Base-by-base conservation (phyloP, 2,888 invertebrate species). In the Tromatobia lineatoria region DNA sequence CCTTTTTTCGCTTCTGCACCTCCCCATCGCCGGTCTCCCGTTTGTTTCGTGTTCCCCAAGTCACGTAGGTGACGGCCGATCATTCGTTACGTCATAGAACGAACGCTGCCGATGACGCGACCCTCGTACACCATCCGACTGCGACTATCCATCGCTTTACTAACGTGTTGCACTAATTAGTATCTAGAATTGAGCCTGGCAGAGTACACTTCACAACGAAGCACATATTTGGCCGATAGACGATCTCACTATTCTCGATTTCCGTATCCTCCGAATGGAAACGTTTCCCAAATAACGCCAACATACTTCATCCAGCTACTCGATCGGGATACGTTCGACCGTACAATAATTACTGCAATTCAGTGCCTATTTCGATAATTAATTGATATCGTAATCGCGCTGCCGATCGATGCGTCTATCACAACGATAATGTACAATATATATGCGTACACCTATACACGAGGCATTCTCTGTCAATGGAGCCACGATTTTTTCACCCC, bases 291-390 rank as follows among this genome's bases (percentile, higher is more conserved):
- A 73, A 80, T 70, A 75, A 15, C 25, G 52, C 67, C 10, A 73
- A 20, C 64, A 42, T 34, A 42, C n/a, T 47, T 42, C 57, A 45
- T 71, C 50, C 54, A 42, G 8, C 57, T 66, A 45, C 15, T 47
- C 3, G n/a, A 79, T 67, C 83, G 76, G 82, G 71, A 66, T 82
- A 85, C 86, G 85, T 80, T 86, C 86, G 88, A 90, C 87, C 84
- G 87, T 87, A 87, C 89, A 89, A 91, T 90, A 88, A 91, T 91
- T 89, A 88, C 86, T 80, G 87, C 83, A 71, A 66, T 57, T 73
- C 81, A 81, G 78, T 85, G 83, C 81, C 88, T 87, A 88, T 88
- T 88, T 89, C 85, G 87, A 89, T 89, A 90, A 90, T 90, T 90
- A 89, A 91, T 90, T 89, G 83, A 85, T 86, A 88, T 85, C 71